These are phyloP conservation scores for Dasysyrphus albostriatus DNA, from an alignment of 2,888 invertebrate species.

Conservation along the genomic window DNA sequence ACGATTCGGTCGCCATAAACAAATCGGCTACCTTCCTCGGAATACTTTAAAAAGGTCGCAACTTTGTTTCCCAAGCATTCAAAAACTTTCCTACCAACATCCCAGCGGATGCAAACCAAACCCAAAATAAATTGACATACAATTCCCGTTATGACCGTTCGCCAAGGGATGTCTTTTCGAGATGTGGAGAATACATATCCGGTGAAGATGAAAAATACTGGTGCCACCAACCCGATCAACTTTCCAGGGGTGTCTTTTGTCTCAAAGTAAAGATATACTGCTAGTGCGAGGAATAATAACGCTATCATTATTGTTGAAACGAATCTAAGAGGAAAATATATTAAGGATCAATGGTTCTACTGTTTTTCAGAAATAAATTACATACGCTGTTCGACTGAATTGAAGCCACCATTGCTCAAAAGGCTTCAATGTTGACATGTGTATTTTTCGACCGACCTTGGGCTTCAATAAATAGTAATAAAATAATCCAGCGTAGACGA, in stretches of 20 bases:
- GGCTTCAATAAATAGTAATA: slow-evolving; percentile 88
- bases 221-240: slow-evolving; percentile 89
- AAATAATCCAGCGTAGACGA: slow-evolving; percentile 87
- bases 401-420: slow-evolving; percentile 78
- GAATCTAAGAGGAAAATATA: slow-evolving; percentile 82
- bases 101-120: slow-evolving; percentile 93
- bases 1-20: slow-evolving; percentile 91
- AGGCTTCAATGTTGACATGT: slow-evolving; percentile 78
- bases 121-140: slow-evolving; percentile 94
- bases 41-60: slow-evolving; percentile 91
- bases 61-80: slow-evolving; percentile 87
- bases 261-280: slow-evolving; percentile 87
- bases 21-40: slow-evolving; percentile 92
- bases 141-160: slow-evolving; percentile 91
- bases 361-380: background rate
- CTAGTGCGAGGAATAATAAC: slow-evolving; percentile 84
- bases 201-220: slow-evolving; percentile 86
- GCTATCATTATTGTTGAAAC: slow-evolving; percentile 84
- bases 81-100: slow-evolving; percentile 88
- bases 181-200: slow-evolving; percentile 88
- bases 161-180: slow-evolving; percentile 89
- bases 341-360: background rate
- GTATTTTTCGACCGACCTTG: slow-evolving; percentile 80
- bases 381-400: slow-evolving; percentile 79
- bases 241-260: slow-evolving; percentile 86